Base-by-base conservation (phyloP, 2,888 invertebrate species). In the Lithodes maja region DNA sequence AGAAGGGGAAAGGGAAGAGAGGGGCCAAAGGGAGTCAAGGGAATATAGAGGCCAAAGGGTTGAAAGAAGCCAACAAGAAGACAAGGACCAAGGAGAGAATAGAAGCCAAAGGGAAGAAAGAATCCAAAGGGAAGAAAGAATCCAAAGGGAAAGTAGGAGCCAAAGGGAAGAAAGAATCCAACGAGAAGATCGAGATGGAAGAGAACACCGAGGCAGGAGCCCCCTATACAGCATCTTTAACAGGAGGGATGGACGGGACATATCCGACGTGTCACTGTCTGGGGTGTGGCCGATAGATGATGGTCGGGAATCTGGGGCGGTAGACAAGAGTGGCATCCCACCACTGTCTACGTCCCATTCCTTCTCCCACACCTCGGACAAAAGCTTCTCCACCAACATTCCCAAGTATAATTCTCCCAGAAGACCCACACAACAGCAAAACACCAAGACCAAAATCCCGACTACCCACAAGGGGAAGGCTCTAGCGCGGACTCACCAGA, bases 201-300 rank as follows among this genome's bases (percentile, higher is more conserved):
- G 77, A n/a, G 53, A 55, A 3, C 49, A 7, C 2, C 52, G 49
- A 49, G 74, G 33, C n/a, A 83, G 69, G 17, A 15, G 49, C n/a
- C 82, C 53, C 9, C 55, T 53, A 33, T 85, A 74, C 33, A 81
- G 84, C 74, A 75, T 88, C 15, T 80, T 88, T n/a, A 84, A 69
- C 1, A 80, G 86, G 77, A 75, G 55, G n/a, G 50, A 52, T 77
- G 52, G 87, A 9, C 75, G 53, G n/a, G 74, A 77, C 33, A 52
- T 33, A 15, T 87, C 84, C 15, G 86, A 83, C 2, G 55, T 90
- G 0, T 86, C 86, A 9, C 61, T 86, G 2, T 90, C 90, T 17
- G 90, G 90, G 9, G 84, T 90, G 68, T 90, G 90, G 90, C 90
- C 90, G 12, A 61, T 90, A 49, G 87, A 90, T 3, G 82, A 77